Evolutionary conservation across 2,888 invertebrate genomes (phyloP), one percentile per base, ranked within the genome.

Genomic region (Stegophylla sp.): DNA sequence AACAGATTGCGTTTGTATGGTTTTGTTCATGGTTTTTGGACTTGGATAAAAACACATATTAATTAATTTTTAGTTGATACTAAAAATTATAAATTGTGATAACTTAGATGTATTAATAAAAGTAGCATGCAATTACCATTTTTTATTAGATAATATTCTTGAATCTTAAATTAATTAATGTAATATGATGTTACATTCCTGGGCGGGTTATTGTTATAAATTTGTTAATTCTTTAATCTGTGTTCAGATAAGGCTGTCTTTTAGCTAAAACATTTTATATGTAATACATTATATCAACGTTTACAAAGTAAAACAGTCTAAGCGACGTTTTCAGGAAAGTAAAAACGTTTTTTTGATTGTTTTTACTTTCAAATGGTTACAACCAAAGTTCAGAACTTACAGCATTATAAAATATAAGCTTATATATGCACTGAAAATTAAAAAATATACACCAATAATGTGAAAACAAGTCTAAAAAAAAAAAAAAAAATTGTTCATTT

Each of bases 21-120:
- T 79, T 79, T 71, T 79, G 79, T 79, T 79, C 56, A 79, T 51
- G 79, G 79, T n/a, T 71, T 79, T 79, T 79, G 79, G 79, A 71
- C 79, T 28, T 79, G 79, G 79, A 23, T 79, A 71, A 79, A 79
- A 79, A 79, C 69, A 20, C 69, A 79, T 61, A 69, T 79, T 71
- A 79, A 69, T 53, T 79, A 59, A 69, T 48, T 53, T 67, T 66
- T 67, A n/a, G 28, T 26, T 13, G 28, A 20, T 48, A 56, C 43
- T 15, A 69, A 48, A 45, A 34, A 53, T 45, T 23, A 48, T 59
- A 48, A 51, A 61, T 69, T 69, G 69, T 79, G 69, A 79, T 69
- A 79, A 61, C 9, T 23, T 69, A 41, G n/a, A 48, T 61, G 3
- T 61, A 28, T 34, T 28, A 12, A 7, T 79, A 61, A 48, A 12